These are phyloP conservation scores for Myanophis thanlyinensis DNA, from an alignment of 2,113 vertebrate genomes.

Conservation along the genomic window DNA sequence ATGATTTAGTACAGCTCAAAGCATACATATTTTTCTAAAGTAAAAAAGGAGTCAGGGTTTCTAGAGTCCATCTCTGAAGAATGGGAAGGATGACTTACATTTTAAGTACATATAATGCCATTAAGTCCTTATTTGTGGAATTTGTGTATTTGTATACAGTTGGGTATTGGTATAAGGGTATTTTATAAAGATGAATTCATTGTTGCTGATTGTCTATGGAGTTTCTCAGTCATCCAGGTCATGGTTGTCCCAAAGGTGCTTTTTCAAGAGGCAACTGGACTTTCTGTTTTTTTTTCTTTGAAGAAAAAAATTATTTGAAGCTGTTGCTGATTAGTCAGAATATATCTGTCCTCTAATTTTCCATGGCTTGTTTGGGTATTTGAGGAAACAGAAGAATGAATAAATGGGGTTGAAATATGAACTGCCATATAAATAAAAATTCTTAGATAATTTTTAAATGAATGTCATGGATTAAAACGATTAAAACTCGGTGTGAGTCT, in stretches of 20 bases:
- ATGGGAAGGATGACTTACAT: neutral
- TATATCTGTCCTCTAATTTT: conserved; percentile 27
- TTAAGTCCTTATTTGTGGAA: neutral
- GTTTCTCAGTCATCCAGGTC: too few relatives aligned
- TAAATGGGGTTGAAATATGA: conserved; percentile 41
- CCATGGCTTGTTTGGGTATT: conserved; percentile 17
- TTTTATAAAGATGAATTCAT: neutral
- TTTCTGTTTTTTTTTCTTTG: too few relatives aligned
- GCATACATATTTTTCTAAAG: neutral
- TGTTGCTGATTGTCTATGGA: neutral
- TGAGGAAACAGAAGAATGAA: conserved; percentile 14
- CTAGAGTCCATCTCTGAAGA: neutral
- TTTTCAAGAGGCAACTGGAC: too few relatives aligned
- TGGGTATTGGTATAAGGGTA: neutral
- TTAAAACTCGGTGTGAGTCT: neutral
- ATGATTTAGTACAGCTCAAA: neutral
- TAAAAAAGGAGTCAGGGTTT: neutral
- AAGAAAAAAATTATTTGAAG: too few relatives aligned
- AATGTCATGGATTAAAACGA: conserved; percentile 36
- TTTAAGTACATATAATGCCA: neutral
- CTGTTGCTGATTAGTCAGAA: neutral
- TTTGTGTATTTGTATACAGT: neutral
- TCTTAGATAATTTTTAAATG: conserved; percentile 12
- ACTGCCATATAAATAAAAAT: conserved; percentile 41
- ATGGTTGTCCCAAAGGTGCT: too few relatives aligned